phyloP scores from a whole-genome alignment of 2,797 vertebrate genomes.

The Lithobates sylvaticus region DNA sequence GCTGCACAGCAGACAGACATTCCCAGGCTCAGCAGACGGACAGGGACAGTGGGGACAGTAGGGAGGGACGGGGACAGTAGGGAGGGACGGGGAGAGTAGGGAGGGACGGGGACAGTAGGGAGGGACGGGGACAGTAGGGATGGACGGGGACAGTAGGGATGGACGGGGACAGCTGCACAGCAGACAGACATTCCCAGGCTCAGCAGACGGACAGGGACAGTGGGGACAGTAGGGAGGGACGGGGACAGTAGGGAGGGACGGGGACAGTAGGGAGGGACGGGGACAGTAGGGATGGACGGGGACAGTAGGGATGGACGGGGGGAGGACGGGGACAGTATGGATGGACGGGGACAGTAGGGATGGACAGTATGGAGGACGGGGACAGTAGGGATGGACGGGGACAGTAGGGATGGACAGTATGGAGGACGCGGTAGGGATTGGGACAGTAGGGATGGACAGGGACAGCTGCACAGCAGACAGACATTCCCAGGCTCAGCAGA shows the following conservation, averaged over 20 bases:
- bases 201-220: conserved; percentile 65
- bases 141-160: neutral
- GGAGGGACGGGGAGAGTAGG: too few species aligned
- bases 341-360: too few species aligned
- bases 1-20: conserved; percentile 69
- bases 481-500: conserved; percentile 72
- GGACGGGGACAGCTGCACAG: conserved; percentile 70
- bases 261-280: too few species aligned
- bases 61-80: too few species aligned
- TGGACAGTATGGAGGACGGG: too few species aligned
- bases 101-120: too few species aligned
- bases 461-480: conserved; percentile 70
- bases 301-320: too few species aligned
- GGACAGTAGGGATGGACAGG: conserved; percentile 67
- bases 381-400: too few species aligned
- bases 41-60: conserved; percentile 35
- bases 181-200: conserved; percentile 73
- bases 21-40: conserved; percentile 73
- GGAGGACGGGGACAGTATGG: neutral
- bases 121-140: too few species aligned
- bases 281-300: neutral
- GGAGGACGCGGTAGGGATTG: neutral
- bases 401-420: neutral
- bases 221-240: neutral
- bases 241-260: too few species aligned